Evolutionary conservation across 2,888 invertebrate genomes (phyloP).

Genomic region (Litoditis marina): DNA sequence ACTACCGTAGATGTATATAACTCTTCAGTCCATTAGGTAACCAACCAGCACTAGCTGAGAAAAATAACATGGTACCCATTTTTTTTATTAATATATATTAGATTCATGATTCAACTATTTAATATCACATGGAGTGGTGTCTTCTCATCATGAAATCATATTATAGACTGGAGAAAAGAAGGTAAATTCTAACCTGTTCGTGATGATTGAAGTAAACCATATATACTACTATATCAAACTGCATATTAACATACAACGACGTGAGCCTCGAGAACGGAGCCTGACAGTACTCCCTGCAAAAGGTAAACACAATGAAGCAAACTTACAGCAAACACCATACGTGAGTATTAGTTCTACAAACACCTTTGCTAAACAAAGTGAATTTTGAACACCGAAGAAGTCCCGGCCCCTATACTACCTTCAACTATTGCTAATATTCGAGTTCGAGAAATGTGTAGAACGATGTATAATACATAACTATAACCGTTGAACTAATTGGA

Average conservation of each 20-base stretch:
- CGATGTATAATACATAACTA: too few species aligned
- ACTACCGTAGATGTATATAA: too few species aligned
- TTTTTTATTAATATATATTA: too few species aligned
- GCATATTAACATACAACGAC: slow-evolving; percentile 52
- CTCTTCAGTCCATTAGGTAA: not conserved
- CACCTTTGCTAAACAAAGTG: too few species aligned
- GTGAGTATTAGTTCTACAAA: too few species aligned
- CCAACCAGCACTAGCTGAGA: not conserved
- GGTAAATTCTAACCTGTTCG: slow-evolving; percentile 29
- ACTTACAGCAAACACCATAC: too few species aligned
- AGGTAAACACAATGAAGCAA: slow-evolving; percentile 5
- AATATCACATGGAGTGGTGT: not conserved
- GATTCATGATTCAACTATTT: too few species aligned
- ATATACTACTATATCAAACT: slow-evolving; percentile 54
- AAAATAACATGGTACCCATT: too few species aligned
- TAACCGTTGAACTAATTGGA: not conserved
- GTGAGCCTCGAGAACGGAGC: slow-evolving; percentile 43
- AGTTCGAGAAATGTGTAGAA: too few species aligned
- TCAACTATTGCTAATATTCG: too few species aligned
- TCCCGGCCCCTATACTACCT: too few species aligned
- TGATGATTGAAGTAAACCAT: slow-evolving; percentile 48
- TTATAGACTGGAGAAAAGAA: not conserved
- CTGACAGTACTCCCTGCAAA: slow-evolving; percentile 53
- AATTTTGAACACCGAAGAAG: too few species aligned
- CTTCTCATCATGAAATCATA: not conserved